Evolutionary conservation across 2,888 invertebrate species (phyloP), one percentile per base, ranked within the genome.

Genomic region (Beris morrisii): DNA sequence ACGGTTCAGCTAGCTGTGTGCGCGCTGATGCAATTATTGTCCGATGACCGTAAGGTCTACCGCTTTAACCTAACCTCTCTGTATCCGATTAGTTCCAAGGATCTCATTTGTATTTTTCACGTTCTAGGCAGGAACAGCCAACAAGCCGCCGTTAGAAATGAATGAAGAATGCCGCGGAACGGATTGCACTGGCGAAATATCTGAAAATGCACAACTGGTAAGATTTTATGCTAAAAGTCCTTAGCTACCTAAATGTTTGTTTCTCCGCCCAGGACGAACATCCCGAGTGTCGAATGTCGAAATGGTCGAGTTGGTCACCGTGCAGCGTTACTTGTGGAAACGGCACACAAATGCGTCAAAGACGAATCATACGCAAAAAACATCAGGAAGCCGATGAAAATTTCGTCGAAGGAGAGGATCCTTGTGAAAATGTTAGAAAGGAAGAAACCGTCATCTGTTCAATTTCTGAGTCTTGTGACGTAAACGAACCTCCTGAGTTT

Each of bases 281-380:
- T 4, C 75, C 79, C 0, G 75, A 76, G 15, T 94, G 93, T 75
- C 83, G 83, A 5, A 86, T 88, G 66, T 84, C 87, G 0, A 79
- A 84, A 4, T 94, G 94, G 94, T 88, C 90, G 55, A 83, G 85
- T 9, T 94, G 93, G 92, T 88, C 91, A 2, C 88, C 91, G 2
- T 94, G 94, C 77, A 86, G 90, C 12, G 87, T 87, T 31, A 85
- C 86, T 0, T 95, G 94, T 77, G 93, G 92, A 1, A 88, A 87
- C 71, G 93, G 93, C 0, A 83, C 84, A 28, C 84, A 86, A 67
- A 82, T 85, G 72, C 84, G 91, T 30, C 43, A 64, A 9, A 43
- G 64, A 12, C 38, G 54, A 32, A 13, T 64, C 2, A 4, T 54
- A 5, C 38, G 44, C 45, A 72, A 70, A 0, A 5, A 38, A 38